Conservation (phyloP, 30 jellyfish, hydroid and myxozoan species). For the Aurelia sp. region DNA sequence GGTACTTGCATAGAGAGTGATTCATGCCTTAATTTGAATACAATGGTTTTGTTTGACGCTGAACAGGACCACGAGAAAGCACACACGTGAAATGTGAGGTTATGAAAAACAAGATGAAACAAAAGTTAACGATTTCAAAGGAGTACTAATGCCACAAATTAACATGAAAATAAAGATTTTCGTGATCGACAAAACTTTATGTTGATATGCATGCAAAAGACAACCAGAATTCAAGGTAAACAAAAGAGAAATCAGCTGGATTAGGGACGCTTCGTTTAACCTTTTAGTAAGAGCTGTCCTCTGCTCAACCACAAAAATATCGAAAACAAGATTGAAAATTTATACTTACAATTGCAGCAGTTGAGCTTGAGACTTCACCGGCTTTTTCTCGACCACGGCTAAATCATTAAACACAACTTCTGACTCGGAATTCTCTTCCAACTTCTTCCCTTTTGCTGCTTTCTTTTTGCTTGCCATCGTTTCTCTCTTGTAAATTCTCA, state of each 20-base stretch:
- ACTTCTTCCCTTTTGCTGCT: background rate
- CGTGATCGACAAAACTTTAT: background rate
- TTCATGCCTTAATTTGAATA: constrained; percentile 26
- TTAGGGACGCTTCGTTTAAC: constrained; percentile 24
- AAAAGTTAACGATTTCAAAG: constrained; percentile 5
- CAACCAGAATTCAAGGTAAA: background rate
- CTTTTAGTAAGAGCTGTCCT: background rate
- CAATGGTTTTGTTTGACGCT: constrained; percentile 35
- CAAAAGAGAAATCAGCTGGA: constrained; percentile 19
- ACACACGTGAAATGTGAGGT: constrained; percentile 37
- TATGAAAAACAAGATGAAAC: constrained; percentile 8
- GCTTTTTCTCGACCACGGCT: constrained; percentile 11
- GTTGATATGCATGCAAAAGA: constrained; percentile 23
- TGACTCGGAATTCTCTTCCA: constrained; percentile 6
- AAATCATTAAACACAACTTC: constrained; percentile 62
- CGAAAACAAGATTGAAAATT: background rate
- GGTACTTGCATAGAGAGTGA: constrained; percentile 43
- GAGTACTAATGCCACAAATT: background rate
- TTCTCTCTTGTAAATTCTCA: constrained; percentile 72
- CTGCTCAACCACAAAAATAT: background rate
- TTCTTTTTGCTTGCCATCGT: constrained; percentile 7
- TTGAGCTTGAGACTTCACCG: constrained; percentile 32
- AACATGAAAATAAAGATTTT: constrained; percentile 26
- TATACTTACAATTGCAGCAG: constrained; percentile 84
- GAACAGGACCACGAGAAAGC: constrained; percentile 4